Base-by-base conservation (phyloP, 1,140 invertebrate genomes). In the Monochamus saltuarius region DNA sequence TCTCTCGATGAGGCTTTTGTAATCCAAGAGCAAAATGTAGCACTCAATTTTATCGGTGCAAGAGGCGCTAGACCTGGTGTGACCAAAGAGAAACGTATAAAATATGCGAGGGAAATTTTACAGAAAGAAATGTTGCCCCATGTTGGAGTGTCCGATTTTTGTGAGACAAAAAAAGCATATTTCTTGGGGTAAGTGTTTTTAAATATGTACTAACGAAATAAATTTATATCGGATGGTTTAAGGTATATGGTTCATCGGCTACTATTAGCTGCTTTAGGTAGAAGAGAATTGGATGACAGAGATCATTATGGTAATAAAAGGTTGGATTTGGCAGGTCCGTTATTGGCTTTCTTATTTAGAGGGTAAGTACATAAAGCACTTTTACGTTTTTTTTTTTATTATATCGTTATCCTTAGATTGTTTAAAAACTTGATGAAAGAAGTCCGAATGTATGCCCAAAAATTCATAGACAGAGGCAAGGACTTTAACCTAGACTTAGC, bases 231-330 rank as follows among this genome's bases (percentile, higher is more conserved):
- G 22, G 22, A 6, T 29, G 6, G 6, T 66, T 70, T 56, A 64
- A 87, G 87, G 8, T 99, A 99, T 73, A 99, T 99, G 97, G 97
- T 99, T 0, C 97, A 99, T 77, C 85, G 97, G 64, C 78, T 99
- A 45, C 79, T 99, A 10, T 77, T 98, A 51, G 95, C 96, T 47
- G 92, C 96, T 8, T 79, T 99, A n/a, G 96, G 97, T 55, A 82
- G 97, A 13, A 82, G 97, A 68, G 97, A 99, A 80, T 81, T 98
- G 17, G 97, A 99, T 80, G 97, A 99, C 81, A 85, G 97, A 76
- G 97, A 99, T 97, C 97, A 99, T 75, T 98, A 99, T 78, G 97
- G 97, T 35, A 99, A 99, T 79, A 99, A 99, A 78, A 84, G 97
- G 69, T 79, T 99, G 39, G 97, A 99, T 83, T 81, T 99, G 39